Base-by-base conservation (phyloP, 2,113 vertebrate genomes). In the Glaucomys volans region DNA sequence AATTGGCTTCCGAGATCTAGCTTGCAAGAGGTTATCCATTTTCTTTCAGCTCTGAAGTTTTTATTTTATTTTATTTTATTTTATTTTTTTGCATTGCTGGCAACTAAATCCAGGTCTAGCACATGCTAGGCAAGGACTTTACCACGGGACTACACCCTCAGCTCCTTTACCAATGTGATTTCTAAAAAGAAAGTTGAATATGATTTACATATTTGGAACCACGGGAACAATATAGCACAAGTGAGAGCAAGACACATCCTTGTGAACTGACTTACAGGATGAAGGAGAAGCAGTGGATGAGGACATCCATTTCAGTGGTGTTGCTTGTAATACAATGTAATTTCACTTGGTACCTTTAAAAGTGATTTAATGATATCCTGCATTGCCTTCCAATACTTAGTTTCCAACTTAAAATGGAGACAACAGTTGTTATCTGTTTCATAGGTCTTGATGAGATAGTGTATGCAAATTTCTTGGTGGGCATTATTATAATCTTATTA, bases 61-160 rank as follows among this genome's bases (percentile, higher is more conserved):
- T 28, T 64, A 64, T 64, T 10, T 66, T 30, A n/a, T n/a, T 32
- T 66, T 66, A 66, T 57, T 1, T 57, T 5, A 12, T 54, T 54
- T 57, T 59, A 16, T 62, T 59, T 5, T 79, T 35, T 47, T 44
- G 4, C 11, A 37, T 4, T 32, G 1, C 5, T 80, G 50, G 4
- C 18, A 4, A 71, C 59, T 20, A 22, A 80, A 47, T 13, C 10
- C 16, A 71, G 62, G 10, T 4, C 16, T 6, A 26, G 13, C 10
- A 5, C 32, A 32, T 24, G 1, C 0, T 5, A 83, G 22, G 1
- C 22, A 62, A n/a, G 24, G 30, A 1, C 3, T 13, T 16, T 37
- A 3, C 4, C 22, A 3, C 17, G 11, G 40, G n/a, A 2, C 11
- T 47, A n/a, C 9, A 1, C 16, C n/a, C 17, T 10, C 13, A 42